These are phyloP conservation scores for Euleptes europaea DNA, from an alignment of 2,113 vertebrate species.

Conservation along the genomic window DNA sequence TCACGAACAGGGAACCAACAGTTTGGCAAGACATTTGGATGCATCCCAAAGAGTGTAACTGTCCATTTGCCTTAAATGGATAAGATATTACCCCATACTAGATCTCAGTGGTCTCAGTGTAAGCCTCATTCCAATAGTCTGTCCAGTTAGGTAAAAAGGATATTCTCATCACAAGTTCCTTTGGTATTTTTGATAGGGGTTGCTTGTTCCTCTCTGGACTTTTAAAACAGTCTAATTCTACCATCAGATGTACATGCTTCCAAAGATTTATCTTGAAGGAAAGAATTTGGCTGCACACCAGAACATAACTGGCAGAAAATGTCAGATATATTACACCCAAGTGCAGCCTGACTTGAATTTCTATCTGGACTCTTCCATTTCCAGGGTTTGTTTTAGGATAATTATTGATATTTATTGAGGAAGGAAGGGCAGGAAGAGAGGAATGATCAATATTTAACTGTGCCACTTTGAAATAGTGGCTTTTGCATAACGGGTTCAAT, in stretches of 20 bases:
- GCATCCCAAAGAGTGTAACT: no score
- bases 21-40: no score
- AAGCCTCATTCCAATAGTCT: background rate
- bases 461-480: constrained; percentile 9
- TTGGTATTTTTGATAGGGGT: background rate
- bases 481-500: constrained; percentile 19
- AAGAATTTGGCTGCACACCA: background rate
- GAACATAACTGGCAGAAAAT: background rate
- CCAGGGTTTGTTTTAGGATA: constrained; percentile 14
- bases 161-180: background rate
- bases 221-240: background rate
- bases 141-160: background rate
- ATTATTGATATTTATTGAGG: constrained; percentile 29
- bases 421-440: constrained; percentile 5
- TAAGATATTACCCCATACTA: no score
- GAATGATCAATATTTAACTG: constrained; percentile 33
- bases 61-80: no score
- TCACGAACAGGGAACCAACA: no score
- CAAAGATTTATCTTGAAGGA: constrained; percentile 11
- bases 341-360: constrained; percentile 21
- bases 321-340: constrained; percentile 13
- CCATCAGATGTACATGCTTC: background rate
- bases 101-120: no score
- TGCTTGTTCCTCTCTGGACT: background rate
- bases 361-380: constrained; percentile 10